phyloP scores from a whole-genome alignment of 1,140 invertebrate genomes.

The Cotesia typhae region DNA sequence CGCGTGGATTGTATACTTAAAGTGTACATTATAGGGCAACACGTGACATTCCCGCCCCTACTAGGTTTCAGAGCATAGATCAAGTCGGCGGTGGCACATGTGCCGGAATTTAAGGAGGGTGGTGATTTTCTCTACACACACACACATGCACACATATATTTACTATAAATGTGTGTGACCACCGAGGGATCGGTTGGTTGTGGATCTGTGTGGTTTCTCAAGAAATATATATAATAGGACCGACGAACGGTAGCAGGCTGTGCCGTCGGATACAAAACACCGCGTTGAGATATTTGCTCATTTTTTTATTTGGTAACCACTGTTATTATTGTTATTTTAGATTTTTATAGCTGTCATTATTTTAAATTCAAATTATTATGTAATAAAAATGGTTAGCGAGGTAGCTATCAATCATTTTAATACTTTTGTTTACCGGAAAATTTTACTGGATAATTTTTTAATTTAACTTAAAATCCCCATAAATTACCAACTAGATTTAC shows the following conservation, averaged over 20 bases:
- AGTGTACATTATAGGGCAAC: constrained; percentile 44
- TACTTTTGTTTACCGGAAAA: too few relatives aligned
- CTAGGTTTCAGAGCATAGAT: constrained; percentile 50
- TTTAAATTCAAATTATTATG: too few relatives aligned
- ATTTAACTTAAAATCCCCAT: too few relatives aligned
- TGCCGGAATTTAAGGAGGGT: constrained; percentile 36
- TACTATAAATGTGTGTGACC: constrained; percentile 27
- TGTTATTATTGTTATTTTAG: not conserved
- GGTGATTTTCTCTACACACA: constrained; percentile 2
- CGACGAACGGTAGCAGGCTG: constrained; percentile 6
- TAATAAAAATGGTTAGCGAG: too few relatives aligned
- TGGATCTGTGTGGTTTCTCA: constrained; percentile 21
- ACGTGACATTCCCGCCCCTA: constrained; percentile 48
- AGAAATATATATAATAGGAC: constrained; percentile 15
- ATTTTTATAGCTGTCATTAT: not conserved
- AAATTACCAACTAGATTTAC: too few relatives aligned
- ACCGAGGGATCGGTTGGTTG: constrained; percentile 24
- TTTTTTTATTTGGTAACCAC: not conserved
- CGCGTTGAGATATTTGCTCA: constrained; percentile 27
- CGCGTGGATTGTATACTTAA: constrained; percentile 51
- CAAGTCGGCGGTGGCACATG: constrained; percentile 51
- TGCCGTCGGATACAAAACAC: constrained; percentile 29
- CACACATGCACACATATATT: constrained; percentile 6
- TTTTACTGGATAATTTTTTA: too few relatives aligned
- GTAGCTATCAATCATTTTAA: too few relatives aligned